A percentile compares a stretch with the other conserved stretches of the same genome.
Conservation (phyloP, 2,888 invertebrate species). For the Encarsia formosa region DNA sequence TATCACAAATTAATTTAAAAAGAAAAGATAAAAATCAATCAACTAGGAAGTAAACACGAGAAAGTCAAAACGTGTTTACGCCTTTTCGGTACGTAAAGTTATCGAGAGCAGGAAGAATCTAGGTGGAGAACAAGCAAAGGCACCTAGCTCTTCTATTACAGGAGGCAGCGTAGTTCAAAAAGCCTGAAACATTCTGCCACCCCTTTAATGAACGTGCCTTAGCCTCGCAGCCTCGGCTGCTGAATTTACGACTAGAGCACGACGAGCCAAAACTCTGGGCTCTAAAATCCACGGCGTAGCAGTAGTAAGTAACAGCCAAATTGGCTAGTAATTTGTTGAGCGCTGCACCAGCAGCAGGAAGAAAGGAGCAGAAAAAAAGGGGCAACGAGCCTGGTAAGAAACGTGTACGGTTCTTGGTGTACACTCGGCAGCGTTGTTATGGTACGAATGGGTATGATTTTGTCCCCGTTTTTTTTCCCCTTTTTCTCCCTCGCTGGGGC, state of each 20-base stretch:
- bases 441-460: no score
- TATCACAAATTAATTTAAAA: no score
- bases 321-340: slow-evolving; percentile 21
- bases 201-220: slow-evolving; percentile 18
- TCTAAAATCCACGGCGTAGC: background rate
- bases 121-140: background rate
- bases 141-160: no score
- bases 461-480: background rate
- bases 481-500: background rate
- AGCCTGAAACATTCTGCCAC: background rate
- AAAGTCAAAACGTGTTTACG: no score
- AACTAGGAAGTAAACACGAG: no score
- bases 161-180: background rate
- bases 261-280: slow-evolving; percentile 16
- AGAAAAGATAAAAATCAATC: no score
- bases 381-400: background rate
- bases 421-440: no score
- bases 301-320: slow-evolving; percentile 18
- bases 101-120: background rate
- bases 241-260: slow-evolving; percentile 19
- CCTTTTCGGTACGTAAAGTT: no score
- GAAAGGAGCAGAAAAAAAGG: background rate
- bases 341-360: background rate
- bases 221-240: no score
- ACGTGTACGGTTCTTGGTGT: no score